Percentiles rank a stretch among this genome's conserved stretches.
Evolutionary conservation across 1,140 invertebrate species (phyloP).

Genomic region (Bilobella aurantiaca): DNA sequence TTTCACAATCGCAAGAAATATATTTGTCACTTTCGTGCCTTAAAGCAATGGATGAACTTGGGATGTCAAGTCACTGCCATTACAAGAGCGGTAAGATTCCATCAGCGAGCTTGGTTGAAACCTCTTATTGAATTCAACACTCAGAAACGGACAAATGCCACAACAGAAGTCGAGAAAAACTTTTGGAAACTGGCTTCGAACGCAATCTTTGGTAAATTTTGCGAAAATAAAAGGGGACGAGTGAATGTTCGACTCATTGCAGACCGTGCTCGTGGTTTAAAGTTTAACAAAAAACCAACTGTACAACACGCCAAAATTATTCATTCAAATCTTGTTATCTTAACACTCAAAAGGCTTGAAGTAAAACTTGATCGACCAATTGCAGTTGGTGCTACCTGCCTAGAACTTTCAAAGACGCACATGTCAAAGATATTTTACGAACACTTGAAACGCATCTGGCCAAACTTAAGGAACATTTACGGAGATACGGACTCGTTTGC

Average conservation of each 20-base stretch:
- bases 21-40: constrained; percentile 8
- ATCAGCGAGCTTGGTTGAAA: constrained; percentile 7
- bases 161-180: constrained; percentile 41
- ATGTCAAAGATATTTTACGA: neutral
- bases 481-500: constrained; percentile 15
- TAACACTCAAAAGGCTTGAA: constrained; percentile 37
- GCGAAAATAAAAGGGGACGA: constrained; percentile 41
- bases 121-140: constrained; percentile 11
- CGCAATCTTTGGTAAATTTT: constrained; percentile 42
- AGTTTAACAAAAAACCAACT: constrained; percentile 35
- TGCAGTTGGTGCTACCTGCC: constrained; percentile 39
- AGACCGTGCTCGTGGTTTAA: neutral
- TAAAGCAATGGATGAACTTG: constrained; percentile 2
- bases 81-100: constrained; percentile 6
- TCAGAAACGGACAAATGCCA: constrained; percentile 37
- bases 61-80: constrained; percentile 1
- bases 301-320: constrained; percentile 38
- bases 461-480: neutral
- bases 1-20: constrained; percentile 8
- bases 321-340: constrained; percentile 38
- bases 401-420: constrained; percentile 39
- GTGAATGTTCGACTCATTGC: constrained; percentile 34
- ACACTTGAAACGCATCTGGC: neutral
- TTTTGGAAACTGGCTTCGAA: constrained; percentile 42
- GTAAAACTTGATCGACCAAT: constrained; percentile 40